Evolutionary conservation across 2,888 invertebrate genomes (phyloP).

Genomic region (Rhabditoides inermis): DNA sequence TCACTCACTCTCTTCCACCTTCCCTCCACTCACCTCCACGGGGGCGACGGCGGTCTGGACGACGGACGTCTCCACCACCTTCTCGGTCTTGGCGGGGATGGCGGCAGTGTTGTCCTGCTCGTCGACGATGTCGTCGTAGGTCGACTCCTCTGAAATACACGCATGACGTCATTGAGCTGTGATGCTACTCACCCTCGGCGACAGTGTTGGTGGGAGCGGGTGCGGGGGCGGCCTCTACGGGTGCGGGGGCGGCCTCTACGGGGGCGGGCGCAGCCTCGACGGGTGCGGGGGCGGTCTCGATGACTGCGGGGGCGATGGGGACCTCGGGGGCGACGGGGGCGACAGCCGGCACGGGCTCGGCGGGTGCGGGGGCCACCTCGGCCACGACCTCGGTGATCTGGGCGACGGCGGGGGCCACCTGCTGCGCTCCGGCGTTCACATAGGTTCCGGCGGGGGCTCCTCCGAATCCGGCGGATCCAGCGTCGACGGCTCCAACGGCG

Average conservation of each 20-base stretch:
- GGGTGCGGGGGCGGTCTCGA: no score
- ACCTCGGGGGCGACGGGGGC: slow-evolving; percentile 19
- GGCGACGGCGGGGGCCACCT: slow-evolving; percentile 1
- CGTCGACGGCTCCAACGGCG: no score
- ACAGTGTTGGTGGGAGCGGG: neutral
- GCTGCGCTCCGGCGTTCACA: neutral
- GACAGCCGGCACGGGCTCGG: slow-evolving; percentile 9
- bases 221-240: slow-evolving; percentile 6
- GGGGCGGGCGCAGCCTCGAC: slow-evolving; percentile 3
- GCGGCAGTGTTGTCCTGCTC: slow-evolving; percentile 23
- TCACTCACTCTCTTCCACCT: no score
- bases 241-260: slow-evolving; percentile 10
- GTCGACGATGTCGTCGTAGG: slow-evolving; percentile 38
- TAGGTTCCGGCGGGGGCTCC: slow-evolving; percentile 4
- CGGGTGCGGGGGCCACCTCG: slow-evolving; percentile 9
- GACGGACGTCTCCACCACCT: slow-evolving; percentile 19
- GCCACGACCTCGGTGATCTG: slow-evolving; percentile 18
- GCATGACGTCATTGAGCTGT: neutral
- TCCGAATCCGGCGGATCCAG: slow-evolving; percentile 4
- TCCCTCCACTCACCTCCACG: slow-evolving; percentile 11
- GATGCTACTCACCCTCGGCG: neutral
- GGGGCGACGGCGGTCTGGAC: slow-evolving; percentile 13
- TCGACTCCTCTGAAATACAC: slow-evolving; percentile 23
- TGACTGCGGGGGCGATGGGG: slow-evolving; percentile 12
- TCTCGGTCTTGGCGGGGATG: slow-evolving; percentile 18